Percentiles rank a stretch among this genome's conserved stretches.
These are phyloP conservation scores for Tapirus indicus DNA, from an alignment of 2,797 vertebrate species.

Conservation along the genomic window DNA sequence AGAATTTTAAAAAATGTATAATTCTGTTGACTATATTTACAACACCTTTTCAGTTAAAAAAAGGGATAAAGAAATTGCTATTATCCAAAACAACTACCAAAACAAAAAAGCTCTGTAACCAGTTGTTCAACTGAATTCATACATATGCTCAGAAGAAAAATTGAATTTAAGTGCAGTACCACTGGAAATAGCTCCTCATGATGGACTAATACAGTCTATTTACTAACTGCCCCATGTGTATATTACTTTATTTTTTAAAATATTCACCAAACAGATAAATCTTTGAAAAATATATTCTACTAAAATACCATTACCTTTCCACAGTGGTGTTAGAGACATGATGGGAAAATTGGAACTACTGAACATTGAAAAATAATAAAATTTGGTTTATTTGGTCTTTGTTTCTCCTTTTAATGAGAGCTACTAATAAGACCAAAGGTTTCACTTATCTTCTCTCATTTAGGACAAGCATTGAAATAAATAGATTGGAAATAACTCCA, in stretches of 20 bases:
- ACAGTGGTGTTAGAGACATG: neutral
- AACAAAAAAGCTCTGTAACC: neutral
- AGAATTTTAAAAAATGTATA: slow-evolving; percentile 13
- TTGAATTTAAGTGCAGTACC: neutral
- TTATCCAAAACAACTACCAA: neutral
- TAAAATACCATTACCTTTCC: neutral
- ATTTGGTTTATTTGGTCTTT: neutral
- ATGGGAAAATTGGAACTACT: neutral
- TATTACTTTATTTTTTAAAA: neutral
- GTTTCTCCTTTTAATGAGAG: slow-evolving; percentile 35
- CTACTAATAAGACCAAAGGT: neutral
- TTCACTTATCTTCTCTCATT: slow-evolving; percentile 16
- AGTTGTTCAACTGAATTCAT: slow-evolving; percentile 13
- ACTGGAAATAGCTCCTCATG: neutral
- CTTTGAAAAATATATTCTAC: slow-evolving; percentile 7
- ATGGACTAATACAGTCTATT: neutral
- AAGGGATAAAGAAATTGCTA: neutral
- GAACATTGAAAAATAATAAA: slow-evolving; percentile 24
- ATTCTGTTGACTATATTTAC: slow-evolving; percentile 14
- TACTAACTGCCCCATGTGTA: neutral
- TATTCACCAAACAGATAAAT: neutral
- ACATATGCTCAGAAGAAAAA: neutral
- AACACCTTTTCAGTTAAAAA: neutral
- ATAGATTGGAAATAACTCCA: neutral
- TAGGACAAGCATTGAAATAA: neutral